Conservation (phyloP, 2,113 vertebrate genomes). For the Dromaius novaehollandiae region DNA sequence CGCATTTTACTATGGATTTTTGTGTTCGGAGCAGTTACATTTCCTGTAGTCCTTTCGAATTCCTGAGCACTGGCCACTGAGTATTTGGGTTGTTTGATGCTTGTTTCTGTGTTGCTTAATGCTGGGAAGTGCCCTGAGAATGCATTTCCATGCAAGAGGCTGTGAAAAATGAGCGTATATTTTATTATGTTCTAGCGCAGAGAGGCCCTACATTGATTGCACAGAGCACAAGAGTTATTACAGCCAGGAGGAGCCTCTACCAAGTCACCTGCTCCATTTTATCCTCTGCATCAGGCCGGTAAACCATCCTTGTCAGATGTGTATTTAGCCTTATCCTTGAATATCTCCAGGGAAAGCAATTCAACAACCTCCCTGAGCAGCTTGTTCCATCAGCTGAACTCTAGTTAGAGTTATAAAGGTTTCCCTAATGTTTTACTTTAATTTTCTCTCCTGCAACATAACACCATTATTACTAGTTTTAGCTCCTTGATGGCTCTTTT, state of each 20-base stretch:
- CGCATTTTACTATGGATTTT: neutral
- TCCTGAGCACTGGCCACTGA: neutral
- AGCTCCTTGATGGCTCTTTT: constrained; percentile 39
- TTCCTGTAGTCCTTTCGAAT: neutral
- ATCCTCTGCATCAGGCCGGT: neutral
- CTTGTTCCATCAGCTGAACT: constrained; percentile 31
- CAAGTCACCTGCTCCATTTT: constrained; percentile 40
- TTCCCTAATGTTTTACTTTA: constrained; percentile 55
- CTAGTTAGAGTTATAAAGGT: constrained; percentile 48
- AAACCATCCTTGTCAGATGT: constrained; percentile 37
- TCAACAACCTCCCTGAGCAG: neutral
- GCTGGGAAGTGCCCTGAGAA: neutral
- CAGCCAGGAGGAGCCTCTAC: neutral
- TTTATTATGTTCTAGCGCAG: neutral
- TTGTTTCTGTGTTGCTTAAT: neutral
- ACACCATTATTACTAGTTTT: constrained; percentile 14
- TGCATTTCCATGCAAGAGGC: neutral
- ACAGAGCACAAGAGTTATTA: neutral
- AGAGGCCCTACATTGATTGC: neutral
- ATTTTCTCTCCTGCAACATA: constrained; percentile 55
- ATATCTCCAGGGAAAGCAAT: constrained; percentile 23
- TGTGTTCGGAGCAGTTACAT: constrained; percentile 18
- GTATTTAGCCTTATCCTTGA: constrained; percentile 36
- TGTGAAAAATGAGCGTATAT: neutral
- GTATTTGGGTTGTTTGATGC: neutral